Percentiles rank a stretch among this genome's conserved stretches.
These are phyloP conservation scores for Drosophila athabasca DNA, from an alignment of 1,140 invertebrate genomes.

Conservation along the genomic window DNA sequence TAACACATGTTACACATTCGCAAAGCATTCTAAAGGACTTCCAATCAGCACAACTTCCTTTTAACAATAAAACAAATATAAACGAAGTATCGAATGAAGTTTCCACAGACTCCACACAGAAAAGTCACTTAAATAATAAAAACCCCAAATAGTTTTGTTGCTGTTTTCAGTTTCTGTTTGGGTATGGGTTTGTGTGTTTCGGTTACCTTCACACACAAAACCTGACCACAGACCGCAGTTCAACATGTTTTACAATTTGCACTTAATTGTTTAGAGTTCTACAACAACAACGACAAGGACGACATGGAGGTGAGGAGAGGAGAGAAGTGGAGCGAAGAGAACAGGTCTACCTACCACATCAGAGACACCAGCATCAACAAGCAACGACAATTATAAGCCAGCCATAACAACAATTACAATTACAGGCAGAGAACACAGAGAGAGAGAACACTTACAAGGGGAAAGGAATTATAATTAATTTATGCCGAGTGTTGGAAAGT, in stretches of 20 bases:
- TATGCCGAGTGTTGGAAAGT: slow-evolving; percentile 41
- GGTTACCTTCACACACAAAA: slow-evolving; percentile 7
- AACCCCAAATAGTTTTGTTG: slow-evolving; percentile 12
- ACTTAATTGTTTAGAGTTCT: slow-evolving; percentile 48
- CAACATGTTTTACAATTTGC: slow-evolving; percentile 49
- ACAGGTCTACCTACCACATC: slow-evolving; percentile 15
- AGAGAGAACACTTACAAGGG: slow-evolving; percentile 38
- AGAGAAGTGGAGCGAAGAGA: background rate
- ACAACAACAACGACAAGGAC: slow-evolving; percentile 16
- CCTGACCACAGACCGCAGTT: slow-evolving; percentile 40
- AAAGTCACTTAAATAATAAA: slow-evolving; percentile 8
- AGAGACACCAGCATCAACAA: slow-evolving; percentile 44
- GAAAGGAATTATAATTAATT: slow-evolving; percentile 50
- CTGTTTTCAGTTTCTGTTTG: slow-evolving; percentile 12
- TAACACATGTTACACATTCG: too few species aligned
- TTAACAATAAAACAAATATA: background rate
- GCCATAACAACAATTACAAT: slow-evolving; percentile 53
- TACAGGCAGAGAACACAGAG: slow-evolving; percentile 9
- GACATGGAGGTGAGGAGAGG: background rate
- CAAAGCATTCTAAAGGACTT: too few species aligned
- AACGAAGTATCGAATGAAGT: background rate
- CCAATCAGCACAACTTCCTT: too few species aligned
- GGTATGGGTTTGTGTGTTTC: background rate
- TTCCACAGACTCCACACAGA: background rate
- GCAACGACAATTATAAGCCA: slow-evolving; percentile 50